Base-by-base conservation (phyloP, 2,888 invertebrate species). In the Mylabris sibirica region DNA sequence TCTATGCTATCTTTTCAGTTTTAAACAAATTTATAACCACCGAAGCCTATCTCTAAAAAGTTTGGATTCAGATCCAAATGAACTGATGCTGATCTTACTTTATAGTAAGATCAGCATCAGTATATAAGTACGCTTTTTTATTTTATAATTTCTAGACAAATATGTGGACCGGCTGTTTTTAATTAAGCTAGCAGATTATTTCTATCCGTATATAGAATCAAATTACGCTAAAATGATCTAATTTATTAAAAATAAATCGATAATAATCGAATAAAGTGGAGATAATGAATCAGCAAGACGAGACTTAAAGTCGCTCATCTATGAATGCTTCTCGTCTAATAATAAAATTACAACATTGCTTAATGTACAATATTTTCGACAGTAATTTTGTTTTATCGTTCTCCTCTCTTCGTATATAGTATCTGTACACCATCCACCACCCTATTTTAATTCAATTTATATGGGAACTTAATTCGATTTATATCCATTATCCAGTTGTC, bases 351-450 rank as follows among this genome's bases (percentile, higher is more conserved):
- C 67, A 77, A 75, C 67, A 76, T 57, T 73, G 79, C 79, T 78
- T 81, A 81, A 81, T 79, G 81, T 80, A 57, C 77, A 77, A 79
- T 75, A 77, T 77, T 77, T 78, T 77, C 78, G 83, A 84, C 84
- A 83, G 80, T 84, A 84, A 84, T 84, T 84, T 84, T 71, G 71
- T 71, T 57, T 71, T 71, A 71, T 71, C 71, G 68, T 49, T n/a
- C 30, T 4, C 62, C 60, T 4, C 12, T 3, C n/a, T 12, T 24
- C 20, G 49, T 57, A 22, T 20, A 22, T 5, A 6, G 30, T 30
- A 22, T 49, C 49, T 49, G 20, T 49, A 20, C 3, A 24, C 11
- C 3, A 57, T 57, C 57, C 20, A 41, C n/a, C 66, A 30, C 71
- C 66, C 71, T 57, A 64, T 68, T 67, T 71, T 71, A 71, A 71